Base-by-base conservation (phyloP, 2,113 vertebrate species). In the Pseudolaguvia tuberculata region DNA sequence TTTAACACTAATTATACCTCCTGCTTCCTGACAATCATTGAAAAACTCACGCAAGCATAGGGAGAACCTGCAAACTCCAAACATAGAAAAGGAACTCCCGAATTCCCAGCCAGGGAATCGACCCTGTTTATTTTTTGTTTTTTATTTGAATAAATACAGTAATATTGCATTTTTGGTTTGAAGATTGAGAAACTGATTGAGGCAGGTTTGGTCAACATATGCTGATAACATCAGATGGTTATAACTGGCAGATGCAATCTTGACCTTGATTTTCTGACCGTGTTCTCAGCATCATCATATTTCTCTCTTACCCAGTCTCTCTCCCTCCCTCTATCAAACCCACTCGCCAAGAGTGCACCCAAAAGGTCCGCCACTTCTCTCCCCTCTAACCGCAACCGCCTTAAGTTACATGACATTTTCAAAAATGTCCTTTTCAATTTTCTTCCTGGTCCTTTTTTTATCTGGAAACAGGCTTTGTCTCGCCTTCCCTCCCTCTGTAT, bases 361-460 rank as follows among this genome's bases (percentile, higher is more conserved):
- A 63, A 73, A 77, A 75, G 79, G 39, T 80, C 73, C 69, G 63
- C 14, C 70, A 42, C 72, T 72, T 29, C 52, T 70, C 42, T 48
- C 77, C 70, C 75, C 79, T 81, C 73, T 75, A 69, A 79, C 72
- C 55, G 48, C 27, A 73, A 67, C 52, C 53, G 78, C 81, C 81
- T 78, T 76, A 73, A 83, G 83, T 76, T 53, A 77, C 53, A 61
- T 83, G 80, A 83, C 83, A 80, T 82, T 84, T 83, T 66, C 67
- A 78, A 77, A n/a, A 79, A 77, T 77, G 78, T 75, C 76, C 61
- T 48, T 73, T 78, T 80, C 35, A 70, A 68, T 85, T 82, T 66
- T 50, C 47, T 76, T 59, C 81, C 21, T 50, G 59, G 70, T 75
- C 35, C 47, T 68, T 69, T 78, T 50, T 72, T 55, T 63, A 29